A percentile compares a stretch with the other conserved stretches of the same genome.
phyloP scores from a whole-genome alignment of 2,888 invertebrate genomes.

The Idaea straminata region DNA sequence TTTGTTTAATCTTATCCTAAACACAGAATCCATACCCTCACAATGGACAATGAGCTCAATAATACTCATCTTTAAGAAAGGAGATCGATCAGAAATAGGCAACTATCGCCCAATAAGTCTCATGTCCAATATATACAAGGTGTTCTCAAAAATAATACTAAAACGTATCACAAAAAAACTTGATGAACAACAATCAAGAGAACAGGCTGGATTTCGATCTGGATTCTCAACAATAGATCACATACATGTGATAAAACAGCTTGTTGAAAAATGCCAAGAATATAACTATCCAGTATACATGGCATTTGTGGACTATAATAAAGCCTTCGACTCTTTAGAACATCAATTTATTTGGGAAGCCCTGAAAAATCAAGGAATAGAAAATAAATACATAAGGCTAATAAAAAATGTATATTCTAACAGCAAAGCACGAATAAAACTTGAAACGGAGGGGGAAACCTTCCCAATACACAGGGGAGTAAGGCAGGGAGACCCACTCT shows the following conservation, averaged over 20 bases:
- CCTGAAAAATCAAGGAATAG: slow-evolving; percentile 2
- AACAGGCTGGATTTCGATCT: slow-evolving; percentile 6
- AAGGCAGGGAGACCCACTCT: slow-evolving; percentile 13
- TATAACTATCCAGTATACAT: slow-evolving; percentile 8
- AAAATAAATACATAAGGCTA: slow-evolving; percentile 4
- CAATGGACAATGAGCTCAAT: slow-evolving; percentile 10
- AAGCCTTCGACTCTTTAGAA: slow-evolving; percentile 4
- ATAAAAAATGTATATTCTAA: slow-evolving; percentile 11
- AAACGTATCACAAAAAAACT: neutral
- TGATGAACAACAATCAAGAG: slow-evolving; percentile 6
- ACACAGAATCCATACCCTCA: slow-evolving; percentile 8
- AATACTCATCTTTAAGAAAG: slow-evolving; percentile 20
- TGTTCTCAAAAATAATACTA: slow-evolving; percentile 16
- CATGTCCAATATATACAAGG: slow-evolving; percentile 15
- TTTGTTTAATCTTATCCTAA: slow-evolving; percentile 8
- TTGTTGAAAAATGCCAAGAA: slow-evolving; percentile 9
- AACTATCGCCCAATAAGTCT: slow-evolving; percentile 28
- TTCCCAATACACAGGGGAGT: slow-evolving; percentile 12
- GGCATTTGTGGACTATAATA: slow-evolving; percentile 10
- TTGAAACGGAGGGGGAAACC: slow-evolving; percentile 7
- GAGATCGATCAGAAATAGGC: slow-evolving; percentile 11
- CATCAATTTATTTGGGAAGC: slow-evolving; percentile 4
- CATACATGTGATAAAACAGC: slow-evolving; percentile 14
- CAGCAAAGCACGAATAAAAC: slow-evolving; percentile 6
- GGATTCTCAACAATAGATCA: slow-evolving; percentile 16